Base-by-base conservation (phyloP, 2,113 vertebrate species). In the Aspiorhynchus laticeps region DNA sequence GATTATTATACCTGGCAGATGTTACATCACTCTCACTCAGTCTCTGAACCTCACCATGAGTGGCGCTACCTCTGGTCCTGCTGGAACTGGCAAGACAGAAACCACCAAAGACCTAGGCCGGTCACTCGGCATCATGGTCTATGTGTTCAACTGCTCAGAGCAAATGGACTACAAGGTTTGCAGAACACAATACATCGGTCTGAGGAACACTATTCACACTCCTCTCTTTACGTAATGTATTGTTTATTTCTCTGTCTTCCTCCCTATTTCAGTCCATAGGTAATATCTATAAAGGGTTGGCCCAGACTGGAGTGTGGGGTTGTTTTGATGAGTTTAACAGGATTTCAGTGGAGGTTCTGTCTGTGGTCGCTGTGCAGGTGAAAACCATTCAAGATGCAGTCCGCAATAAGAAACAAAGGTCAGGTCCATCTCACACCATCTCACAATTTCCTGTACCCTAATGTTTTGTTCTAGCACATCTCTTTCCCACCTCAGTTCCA, bases 151-250 rank as follows among this genome's bases (percentile, higher is more conserved):
- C 91, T 95, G 94, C 90, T 96, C 96, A 14, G 96, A 96, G 80
- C 95, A 96, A 92, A 96, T 95, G 95, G 95, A 95, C 88, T 95
- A 94, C 88, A 94, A 96, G 95, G 94, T 96, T 85, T 26, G 36
- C 9, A 38, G 46, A 19, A 48, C 26, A 46, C 7, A 48, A 48
- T 8, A 56, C 53, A 61, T 61, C 0, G 6, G 46, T 41, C 4
- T 61, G 9, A 80, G 21, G 9, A 61, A 80, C 51, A 63, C 10
- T 11, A 14, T 19, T 15, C 0, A 33, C 31, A 10, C 59, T 17
- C 14, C 12, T 46, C 43, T 26, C 1, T 87, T 61, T 56, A 65
- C 53, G 76, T 67, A 46, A 46, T 48, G 24, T 21, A 19, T 5
- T 53, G 14, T 41, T 24, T 31, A 31, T 46, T 12, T 24, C 19